Conservation (phyloP, 2,797 vertebrate genomes). For the Labroides dimidiatus region DNA sequence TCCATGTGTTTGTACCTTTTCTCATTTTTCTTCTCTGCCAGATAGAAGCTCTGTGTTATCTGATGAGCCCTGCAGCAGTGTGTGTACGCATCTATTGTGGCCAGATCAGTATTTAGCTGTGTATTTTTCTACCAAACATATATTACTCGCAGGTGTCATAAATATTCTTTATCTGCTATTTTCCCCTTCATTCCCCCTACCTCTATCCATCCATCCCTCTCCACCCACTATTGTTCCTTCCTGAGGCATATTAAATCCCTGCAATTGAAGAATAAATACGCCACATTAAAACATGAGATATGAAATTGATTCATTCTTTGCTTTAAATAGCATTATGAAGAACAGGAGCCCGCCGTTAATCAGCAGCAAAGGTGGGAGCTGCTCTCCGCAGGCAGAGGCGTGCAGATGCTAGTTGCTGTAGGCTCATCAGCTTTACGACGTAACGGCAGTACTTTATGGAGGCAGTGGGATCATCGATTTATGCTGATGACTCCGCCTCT, state of each 20-base stretch:
- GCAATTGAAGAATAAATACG: constrained; percentile 75
- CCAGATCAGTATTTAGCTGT: constrained; percentile 33
- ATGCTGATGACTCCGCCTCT: constrained; percentile 70
- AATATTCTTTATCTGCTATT: constrained; percentile 74
- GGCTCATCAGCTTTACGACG: constrained; percentile 75
- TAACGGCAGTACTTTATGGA: constrained; percentile 56
- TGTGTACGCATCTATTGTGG: constrained; percentile 17
- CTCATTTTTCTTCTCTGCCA: constrained; percentile 20
- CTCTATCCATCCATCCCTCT: constrained; percentile 24
- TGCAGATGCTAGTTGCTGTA: constrained; percentile 63
- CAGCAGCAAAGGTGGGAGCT: constrained; percentile 49
- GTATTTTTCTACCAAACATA: constrained; percentile 40
- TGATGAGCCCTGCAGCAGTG: constrained; percentile 26
- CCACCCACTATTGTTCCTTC: constrained; percentile 30
- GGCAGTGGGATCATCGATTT: constrained; percentile 66
- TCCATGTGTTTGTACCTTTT: constrained; percentile 14
- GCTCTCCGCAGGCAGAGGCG: constrained; percentile 38
- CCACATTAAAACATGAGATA: constrained; percentile 76
- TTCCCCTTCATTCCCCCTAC: constrained; percentile 28
- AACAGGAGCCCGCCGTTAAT: constrained; percentile 61
- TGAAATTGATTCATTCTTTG: constrained; percentile 76
- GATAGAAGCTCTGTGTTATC: constrained; percentile 32
- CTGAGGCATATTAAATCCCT: constrained; percentile 60
- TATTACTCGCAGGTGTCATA: constrained; percentile 68
- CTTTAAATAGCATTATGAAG: constrained; percentile 73